These are phyloP conservation scores for Megaustenia siamemsis DNA, from an alignment of 2,888 invertebrate species.

Conservation along the genomic window DNA sequence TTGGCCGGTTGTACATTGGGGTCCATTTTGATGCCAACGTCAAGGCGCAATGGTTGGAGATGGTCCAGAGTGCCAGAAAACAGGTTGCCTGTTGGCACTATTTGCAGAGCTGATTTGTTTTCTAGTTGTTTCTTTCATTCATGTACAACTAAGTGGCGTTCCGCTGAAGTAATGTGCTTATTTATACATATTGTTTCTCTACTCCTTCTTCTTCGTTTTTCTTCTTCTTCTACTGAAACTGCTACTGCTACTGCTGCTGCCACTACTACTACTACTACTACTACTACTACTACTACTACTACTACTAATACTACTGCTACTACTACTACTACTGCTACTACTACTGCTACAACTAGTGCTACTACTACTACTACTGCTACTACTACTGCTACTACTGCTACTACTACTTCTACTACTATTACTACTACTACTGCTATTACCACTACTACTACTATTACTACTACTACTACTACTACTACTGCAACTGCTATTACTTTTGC, in stretches of 20 bases:
- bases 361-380: conserved; percentile 44
- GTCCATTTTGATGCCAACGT: conserved; percentile 67
- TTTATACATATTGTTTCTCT: too few relatives aligned
- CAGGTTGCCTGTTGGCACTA: conserved; percentile 72
- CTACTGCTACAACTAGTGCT: conserved; percentile 27
- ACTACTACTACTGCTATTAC: not conserved
- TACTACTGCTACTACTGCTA: conserved; percentile 44
- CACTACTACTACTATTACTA: conserved; percentile 25
- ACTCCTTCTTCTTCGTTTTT: too few relatives aligned
- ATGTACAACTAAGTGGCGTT: too few relatives aligned
- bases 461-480: conserved; percentile 41
- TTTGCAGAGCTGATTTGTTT: conserved; percentile 58
- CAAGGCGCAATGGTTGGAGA: conserved; percentile 71
- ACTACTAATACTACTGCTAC: conserved; percentile 42
- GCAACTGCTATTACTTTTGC: conserved; percentile 10
- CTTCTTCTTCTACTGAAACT: too few relatives aligned
- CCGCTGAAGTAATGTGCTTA: too few relatives aligned
- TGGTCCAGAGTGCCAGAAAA: conserved; percentile 71
- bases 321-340: conserved; percentile 45
- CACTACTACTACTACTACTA: conserved; percentile 22
- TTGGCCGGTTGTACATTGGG: conserved; percentile 72
- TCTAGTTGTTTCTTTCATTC: too few relatives aligned
- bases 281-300: conserved; percentile 43
- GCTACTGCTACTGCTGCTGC: conserved; percentile 28
- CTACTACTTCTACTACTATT: conserved; percentile 39